Evolutionary conservation across 2,888 invertebrate species (phyloP).

Genomic region (Aporophyla lueneburgensis): DNA sequence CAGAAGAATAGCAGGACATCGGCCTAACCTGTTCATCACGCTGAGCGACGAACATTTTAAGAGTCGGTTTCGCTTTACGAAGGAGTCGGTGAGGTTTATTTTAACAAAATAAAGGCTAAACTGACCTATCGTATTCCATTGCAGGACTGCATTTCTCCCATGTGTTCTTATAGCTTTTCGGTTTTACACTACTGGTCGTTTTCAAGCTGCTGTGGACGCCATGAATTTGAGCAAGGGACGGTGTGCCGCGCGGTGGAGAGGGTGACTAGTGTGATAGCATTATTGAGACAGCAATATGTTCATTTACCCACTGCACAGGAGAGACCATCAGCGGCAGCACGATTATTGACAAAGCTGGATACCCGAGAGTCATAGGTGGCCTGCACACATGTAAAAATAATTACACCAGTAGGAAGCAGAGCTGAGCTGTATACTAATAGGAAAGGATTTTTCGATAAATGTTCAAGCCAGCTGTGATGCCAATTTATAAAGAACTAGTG

Average conservation of each 20-base stretch:
- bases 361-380: not conserved
- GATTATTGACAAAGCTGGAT: not conserved
- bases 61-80: not conserved
- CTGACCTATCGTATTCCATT: no score
- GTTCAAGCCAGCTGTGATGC: slow-evolving; percentile 1
- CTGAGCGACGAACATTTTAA: not conserved
- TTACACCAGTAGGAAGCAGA: not conserved
- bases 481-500: not conserved
- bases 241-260: no score
- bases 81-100: not conserved
- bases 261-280: not conserved
- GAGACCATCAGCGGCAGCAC: not conserved
- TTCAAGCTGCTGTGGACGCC: no score
- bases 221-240: no score
- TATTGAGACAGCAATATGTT: not conserved
- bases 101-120: no score
- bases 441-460: not conserved
- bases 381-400: not conserved
- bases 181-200: no score
- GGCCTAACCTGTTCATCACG: not conserved
- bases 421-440: not conserved
- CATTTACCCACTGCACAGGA: not conserved
- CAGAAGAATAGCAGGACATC: not conserved
- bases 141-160: no score
- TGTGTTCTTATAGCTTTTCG: no score